These are phyloP conservation scores for Monopterus albus DNA, from an alignment of 2,113 vertebrate species.

Conservation along the genomic window DNA sequence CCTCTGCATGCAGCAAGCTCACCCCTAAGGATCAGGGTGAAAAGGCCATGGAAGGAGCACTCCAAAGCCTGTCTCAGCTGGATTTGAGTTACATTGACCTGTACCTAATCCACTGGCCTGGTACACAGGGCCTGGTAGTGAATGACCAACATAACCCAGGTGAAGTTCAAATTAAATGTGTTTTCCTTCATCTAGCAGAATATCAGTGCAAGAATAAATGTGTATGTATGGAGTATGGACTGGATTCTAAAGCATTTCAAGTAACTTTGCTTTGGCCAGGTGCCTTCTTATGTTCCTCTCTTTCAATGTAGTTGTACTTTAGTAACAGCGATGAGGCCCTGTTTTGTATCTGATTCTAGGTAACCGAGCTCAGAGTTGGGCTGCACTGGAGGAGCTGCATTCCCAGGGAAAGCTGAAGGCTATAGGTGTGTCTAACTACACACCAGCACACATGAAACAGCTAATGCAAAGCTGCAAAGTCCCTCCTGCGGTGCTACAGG, in stretches of 20 bases:
- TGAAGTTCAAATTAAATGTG: not conserved
- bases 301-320: constrained; percentile 1
- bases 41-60: constrained; percentile 72
- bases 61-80: constrained; percentile 79
- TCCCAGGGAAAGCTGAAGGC: constrained; percentile 79
- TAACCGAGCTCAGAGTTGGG: constrained; percentile 83
- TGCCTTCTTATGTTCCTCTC: no score
- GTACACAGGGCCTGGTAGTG: constrained; percentile 80
- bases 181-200: not conserved
- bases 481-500: constrained; percentile 80
- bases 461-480: constrained; percentile 79
- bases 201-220: not conserved
- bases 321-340: not conserved
- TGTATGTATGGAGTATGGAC: not conserved
- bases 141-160: constrained; percentile 76
- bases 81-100: constrained; percentile 84
- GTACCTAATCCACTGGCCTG: constrained; percentile 89
- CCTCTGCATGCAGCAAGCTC: constrained; percentile 76
- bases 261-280: not conserved
- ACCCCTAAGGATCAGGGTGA: constrained; percentile 82
- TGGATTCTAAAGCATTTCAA: not conserved
- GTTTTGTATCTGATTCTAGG: constrained; percentile 46
- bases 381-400: constrained; percentile 80
- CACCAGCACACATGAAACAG: constrained; percentile 78
- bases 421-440: constrained; percentile 89